Base-by-base conservation (phyloP, 2,888 invertebrate genomes). In the Lasiommata megera region DNA sequence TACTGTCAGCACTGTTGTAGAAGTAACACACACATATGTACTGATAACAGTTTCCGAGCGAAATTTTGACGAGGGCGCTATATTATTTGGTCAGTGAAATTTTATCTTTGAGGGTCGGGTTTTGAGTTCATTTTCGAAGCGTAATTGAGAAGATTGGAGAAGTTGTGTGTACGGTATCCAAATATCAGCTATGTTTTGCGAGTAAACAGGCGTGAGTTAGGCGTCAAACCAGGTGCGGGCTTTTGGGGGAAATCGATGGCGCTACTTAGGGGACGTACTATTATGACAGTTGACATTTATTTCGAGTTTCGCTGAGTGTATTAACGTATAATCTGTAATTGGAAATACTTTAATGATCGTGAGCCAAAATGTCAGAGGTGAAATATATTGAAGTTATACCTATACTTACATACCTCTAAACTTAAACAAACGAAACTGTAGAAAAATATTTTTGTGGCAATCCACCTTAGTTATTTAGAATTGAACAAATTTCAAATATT, bases 221-320 rank as follows among this genome's bases (percentile, higher is more conserved):
- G 80, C 81, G 82, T 82, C 77, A 82, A 79, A 74, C 89, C 89
- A 89, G 89, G 88, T 88, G 89, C 80, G 70, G 82, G 78, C 74
- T 82, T 65, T 72, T 84, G 83, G 76, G 77, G 70, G 72, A 80
- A 77, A 77, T 76, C 76, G 73, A 70, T 70, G 66, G 61, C 60
- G 56, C 62, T 58, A 66, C 64, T 67, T 63, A 72, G 76, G 86
- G 83, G 84, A 82, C 82, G 80, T 80, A 76, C 78, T 88, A 85
- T 85, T 87, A 82, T 88, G 84, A 84, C 86, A 87, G 87, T 80
- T 84, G 85, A 77, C 79, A 79, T 84, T 84, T 82, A 83, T 88
- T 82, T 72, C 61, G 44, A 78, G 71, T 71, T 77, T 76, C 79
- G 71, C 66, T 66, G 68, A 74, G 31, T 61, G 55, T 64, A 64